Evolutionary conservation across 2,113 vertebrate genomes (phyloP).

Genomic region (Strix uralensis): DNA sequence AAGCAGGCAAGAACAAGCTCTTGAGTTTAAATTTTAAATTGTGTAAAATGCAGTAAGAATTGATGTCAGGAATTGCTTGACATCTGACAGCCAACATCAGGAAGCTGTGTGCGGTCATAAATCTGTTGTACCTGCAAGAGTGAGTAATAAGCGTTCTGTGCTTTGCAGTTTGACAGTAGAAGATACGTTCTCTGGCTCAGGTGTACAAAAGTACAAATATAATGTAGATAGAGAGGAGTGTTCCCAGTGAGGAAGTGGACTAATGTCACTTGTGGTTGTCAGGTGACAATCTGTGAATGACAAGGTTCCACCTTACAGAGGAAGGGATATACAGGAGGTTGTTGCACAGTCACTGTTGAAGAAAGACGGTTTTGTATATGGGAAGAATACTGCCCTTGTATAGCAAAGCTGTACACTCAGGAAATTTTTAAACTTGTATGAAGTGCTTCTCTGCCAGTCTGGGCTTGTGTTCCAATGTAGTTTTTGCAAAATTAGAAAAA

Average conservation of each 20-base stretch:
- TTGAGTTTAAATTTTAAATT: neutral
- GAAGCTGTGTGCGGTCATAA: neutral
- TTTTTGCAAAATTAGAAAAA: neutral
- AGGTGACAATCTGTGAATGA: neutral
- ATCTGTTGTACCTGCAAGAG: neutral
- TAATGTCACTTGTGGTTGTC: neutral
- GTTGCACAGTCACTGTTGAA: neutral
- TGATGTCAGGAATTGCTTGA: neutral
- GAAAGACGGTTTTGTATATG: neutral
- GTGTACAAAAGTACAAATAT: no score
- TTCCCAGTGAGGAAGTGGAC: neutral
- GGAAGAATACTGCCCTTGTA: neutral
- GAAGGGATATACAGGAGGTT: neutral
- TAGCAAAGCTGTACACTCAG: neutral
- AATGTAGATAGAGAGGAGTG: neutral
- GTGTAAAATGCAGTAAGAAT: neutral
- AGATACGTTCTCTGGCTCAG: neutral
- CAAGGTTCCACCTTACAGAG: neutral
- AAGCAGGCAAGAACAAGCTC: neutral
- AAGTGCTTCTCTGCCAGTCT: neutral
- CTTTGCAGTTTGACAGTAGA: neutral
- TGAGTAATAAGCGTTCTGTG: neutral
- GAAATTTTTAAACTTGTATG: neutral
- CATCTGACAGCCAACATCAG: neutral
- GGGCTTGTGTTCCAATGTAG: accelerated